Evolutionary conservation across 30 jellyfish, hydroid and myxozoan species (phyloP), one percentile per base, ranked within the genome.

Genomic region (Euphysa ruthae): DNA sequence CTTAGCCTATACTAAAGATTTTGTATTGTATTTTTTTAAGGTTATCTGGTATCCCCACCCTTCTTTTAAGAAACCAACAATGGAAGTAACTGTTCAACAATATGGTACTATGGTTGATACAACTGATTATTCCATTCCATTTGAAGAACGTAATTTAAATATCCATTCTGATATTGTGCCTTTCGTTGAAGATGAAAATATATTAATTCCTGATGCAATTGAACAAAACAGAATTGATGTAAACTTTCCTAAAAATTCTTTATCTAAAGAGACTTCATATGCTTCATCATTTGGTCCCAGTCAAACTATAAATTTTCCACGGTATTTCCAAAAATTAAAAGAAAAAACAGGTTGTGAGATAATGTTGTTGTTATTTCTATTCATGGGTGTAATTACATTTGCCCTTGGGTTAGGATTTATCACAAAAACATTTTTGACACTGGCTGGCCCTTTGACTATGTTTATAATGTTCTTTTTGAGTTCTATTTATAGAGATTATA

Each of bases 31-130:
- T n/a, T n/a, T 46, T 56, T 33, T 27, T 4, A 28, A 61, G 74
- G 70, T 61, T 31, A 5, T 61, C 22, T 61, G 74, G 74, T 61
- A 61, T 61, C 74, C 74, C 14, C 31, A 26, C 31, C 74, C 74
- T 26, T 19, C 63, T 14, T 20, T 61, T 15, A 28, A 28, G 21
- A 61, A 61, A 32, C 12, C 12, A n/a, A 23, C 31, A 6, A 23
- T n/a, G 15, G 62, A 31, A 1, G 29, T 56, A n/a, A n/a, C n/a
- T n/a, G n/a, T n/a, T n/a, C n/a, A n/a, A 38, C 31, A 4, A 34
- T 61, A 61, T 61, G 74, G 74, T n/a, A 61, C 74, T 14, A 61
- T 61, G 14, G 20, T 26, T 61, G 74, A 61, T 26, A 18, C 74
- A 26, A 28, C 15, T 20, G 74, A 61, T 33, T 61, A 61, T 32